Percentiles rank a stretch among this genome's conserved stretches.
Evolutionary conservation across 2,888 invertebrate species (phyloP).

Genomic region (Drosophila colorata): DNA sequence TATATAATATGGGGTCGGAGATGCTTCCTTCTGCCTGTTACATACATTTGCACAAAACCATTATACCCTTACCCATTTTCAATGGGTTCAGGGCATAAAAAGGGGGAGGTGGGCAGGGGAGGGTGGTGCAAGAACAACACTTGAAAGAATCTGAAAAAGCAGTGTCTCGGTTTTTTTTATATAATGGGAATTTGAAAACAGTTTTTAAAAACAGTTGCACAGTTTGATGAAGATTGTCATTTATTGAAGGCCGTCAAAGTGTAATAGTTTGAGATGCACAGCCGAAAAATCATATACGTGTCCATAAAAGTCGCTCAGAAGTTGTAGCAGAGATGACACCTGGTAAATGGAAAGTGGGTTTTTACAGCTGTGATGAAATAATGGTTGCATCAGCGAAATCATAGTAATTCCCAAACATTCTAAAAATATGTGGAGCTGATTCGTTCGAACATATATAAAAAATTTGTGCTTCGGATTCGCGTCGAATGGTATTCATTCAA

Average conservation of each 20-base stretch:
- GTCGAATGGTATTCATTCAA: too few species aligned
- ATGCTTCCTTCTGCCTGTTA: too few species aligned
- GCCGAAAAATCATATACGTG: background rate
- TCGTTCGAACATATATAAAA: too few species aligned
- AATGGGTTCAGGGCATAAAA: too few species aligned
- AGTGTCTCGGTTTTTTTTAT: constrained; percentile 5
- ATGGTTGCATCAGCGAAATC: constrained; percentile 1
- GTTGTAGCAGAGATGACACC: background rate
- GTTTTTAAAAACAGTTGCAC: constrained; percentile 4
- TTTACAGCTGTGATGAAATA: constrained; percentile 15
- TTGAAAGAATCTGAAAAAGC: constrained; percentile 8
- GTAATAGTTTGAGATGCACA: constrained; percentile 24
- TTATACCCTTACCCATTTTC: too few species aligned
- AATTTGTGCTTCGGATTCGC: too few species aligned
- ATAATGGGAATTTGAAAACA: too few species aligned
- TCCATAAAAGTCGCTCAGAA: background rate
- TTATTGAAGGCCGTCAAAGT: constrained; percentile 22
- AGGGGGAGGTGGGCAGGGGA: rapidly evolving
- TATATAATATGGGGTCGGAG: too few species aligned
- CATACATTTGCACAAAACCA: too few species aligned
- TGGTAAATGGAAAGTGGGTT: background rate
- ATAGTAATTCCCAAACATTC: background rate
- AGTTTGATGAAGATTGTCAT: constrained; percentile 23
- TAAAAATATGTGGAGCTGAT: too few species aligned
- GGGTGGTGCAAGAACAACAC: background rate